These are phyloP conservation scores for Arctocebus calabarensis DNA, from an alignment of 2,797 vertebrate genomes.

Conservation along the genomic window DNA sequence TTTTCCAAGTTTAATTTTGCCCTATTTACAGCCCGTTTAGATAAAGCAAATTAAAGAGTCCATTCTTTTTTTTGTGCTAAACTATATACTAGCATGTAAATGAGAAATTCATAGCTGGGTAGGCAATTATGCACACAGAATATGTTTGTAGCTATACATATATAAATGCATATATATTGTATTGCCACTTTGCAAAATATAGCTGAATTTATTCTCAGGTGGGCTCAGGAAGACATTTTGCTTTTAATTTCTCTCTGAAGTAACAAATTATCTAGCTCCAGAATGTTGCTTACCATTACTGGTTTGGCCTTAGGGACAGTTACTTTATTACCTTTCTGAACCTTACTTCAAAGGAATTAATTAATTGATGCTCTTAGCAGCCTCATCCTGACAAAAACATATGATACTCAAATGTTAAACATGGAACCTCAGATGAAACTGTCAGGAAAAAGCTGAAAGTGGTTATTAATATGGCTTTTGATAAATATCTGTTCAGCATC, in stretches of 20 bases:
- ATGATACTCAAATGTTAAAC: conserved; percentile 93
- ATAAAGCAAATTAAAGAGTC: conserved; percentile 81
- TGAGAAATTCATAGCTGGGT: conserved; percentile 9
- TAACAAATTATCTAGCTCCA: conserved; percentile 83
- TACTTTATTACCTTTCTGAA: conserved; percentile 92
- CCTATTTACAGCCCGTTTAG: conserved; percentile 81
- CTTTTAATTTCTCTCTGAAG: conserved; percentile 86
- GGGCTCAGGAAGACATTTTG: conserved; percentile 72
- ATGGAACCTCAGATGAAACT: conserved; percentile 93
- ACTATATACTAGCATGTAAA: conserved; percentile 47
- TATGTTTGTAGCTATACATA: conserved; percentile 29
- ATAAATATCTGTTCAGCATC: conserved; percentile 93
- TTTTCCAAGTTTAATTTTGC: conserved; percentile 78
- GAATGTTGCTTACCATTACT: conserved; percentile 86
- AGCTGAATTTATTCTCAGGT: conserved; percentile 72
- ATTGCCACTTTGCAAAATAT: conserved; percentile 78
- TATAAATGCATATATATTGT: neutral
- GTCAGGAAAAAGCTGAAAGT: conserved; percentile 91
- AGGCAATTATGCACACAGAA: conserved; percentile 34
- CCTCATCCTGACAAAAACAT: conserved; percentile 92
- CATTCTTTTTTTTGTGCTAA: neutral
- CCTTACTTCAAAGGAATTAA: conserved; percentile 91
- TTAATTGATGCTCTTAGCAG: conserved; percentile 92
- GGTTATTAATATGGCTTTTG: conserved; percentile 94
- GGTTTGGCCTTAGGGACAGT: conserved; percentile 88